Evolutionary conservation across 2,113 vertebrate genomes (phyloP), one percentile per base, ranked within the genome.

Genomic region (Antennarius striatus): DNA sequence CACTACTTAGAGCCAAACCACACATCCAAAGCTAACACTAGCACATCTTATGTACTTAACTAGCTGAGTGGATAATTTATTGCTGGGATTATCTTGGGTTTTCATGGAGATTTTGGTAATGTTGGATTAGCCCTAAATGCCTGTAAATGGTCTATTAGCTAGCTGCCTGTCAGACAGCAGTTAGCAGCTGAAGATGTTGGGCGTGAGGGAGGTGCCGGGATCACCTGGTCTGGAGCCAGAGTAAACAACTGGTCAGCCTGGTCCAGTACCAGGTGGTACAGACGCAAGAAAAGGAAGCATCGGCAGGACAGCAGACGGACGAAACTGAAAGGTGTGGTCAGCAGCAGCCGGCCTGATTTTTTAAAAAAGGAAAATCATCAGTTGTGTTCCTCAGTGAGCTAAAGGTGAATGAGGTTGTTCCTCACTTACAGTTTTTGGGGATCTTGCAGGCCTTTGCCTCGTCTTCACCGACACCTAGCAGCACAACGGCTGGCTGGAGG

Each of bases 261-360:
- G 54, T 99, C 95, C 52, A 99, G 80, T 58, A 97, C 76, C 49
- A 99, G 90, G 74, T 98, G 95, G 14, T 92, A 92, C 30, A 98
- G 86, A 60, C 92, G 90, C 62, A 93, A 73, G 78, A 98, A 95
- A 1, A 94, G 71, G 30, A 93, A 87, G 42, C 88, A 79, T 46
- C 93, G 90, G 32, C 73, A 74, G 1, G 90, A 84, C 64, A 98
- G 83, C 53, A 98, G 88, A 15, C 95, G 93, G 40, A 92, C 73
- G 29, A 98, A 75, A 56, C 88, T 94, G 58, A 93, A 91, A 0
- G 96, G 95, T 0, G 96, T 98, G 30, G 94, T 95, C 60, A 99
- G 91, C 0, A 96, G 70, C 49, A 98, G 29, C 51, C 93, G 89
- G 69, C 95, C 97, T 99, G 54, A 17, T 10, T 0, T 3, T 43